Evolutionary conservation across 37 sponge, comb jelly and placozoan species (phyloP).

Genomic region (Hexactinellida sp.): DNA sequence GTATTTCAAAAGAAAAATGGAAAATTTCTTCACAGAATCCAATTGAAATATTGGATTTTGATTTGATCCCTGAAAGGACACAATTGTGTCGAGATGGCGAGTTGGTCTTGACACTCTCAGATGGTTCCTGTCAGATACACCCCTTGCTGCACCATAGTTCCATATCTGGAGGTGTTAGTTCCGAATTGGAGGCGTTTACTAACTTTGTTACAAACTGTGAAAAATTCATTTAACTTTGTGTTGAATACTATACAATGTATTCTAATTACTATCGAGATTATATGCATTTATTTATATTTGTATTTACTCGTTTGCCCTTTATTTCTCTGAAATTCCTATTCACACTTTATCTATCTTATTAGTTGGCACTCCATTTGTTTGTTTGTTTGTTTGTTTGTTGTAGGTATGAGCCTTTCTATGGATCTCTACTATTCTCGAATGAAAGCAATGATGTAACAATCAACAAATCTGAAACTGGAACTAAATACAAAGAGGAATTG

Average conservation of each 20-base stretch:
- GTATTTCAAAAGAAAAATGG: not conserved
- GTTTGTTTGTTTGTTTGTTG: not conserved
- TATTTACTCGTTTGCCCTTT: not conserved
- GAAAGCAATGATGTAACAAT: not conserved
- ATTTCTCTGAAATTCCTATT: too few species aligned
- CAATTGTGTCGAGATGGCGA: not conserved
- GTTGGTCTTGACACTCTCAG: not conserved
- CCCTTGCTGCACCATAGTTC: not conserved
- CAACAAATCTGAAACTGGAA: not conserved
- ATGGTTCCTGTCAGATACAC: slow-evolving; percentile 15
- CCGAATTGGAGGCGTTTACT: not conserved
- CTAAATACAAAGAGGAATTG: not conserved
- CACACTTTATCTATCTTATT: too few species aligned
- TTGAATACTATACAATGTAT: too few species aligned
- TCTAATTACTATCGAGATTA: not conserved
- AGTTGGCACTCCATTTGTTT: too few species aligned
- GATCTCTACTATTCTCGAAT: not conserved
- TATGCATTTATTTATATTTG: not conserved
- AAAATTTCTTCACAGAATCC: not conserved
- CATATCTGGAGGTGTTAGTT: not conserved
- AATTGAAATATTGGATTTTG: not conserved
- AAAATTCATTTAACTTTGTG: not conserved
- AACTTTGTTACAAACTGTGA: not conserved
- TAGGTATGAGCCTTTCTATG: slow-evolving; percentile 6
- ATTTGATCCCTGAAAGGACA: not conserved